These are phyloP conservation scores for Beaufortia kweichowensis DNA, from an alignment of 2,113 vertebrate genomes.

Conservation along the genomic window DNA sequence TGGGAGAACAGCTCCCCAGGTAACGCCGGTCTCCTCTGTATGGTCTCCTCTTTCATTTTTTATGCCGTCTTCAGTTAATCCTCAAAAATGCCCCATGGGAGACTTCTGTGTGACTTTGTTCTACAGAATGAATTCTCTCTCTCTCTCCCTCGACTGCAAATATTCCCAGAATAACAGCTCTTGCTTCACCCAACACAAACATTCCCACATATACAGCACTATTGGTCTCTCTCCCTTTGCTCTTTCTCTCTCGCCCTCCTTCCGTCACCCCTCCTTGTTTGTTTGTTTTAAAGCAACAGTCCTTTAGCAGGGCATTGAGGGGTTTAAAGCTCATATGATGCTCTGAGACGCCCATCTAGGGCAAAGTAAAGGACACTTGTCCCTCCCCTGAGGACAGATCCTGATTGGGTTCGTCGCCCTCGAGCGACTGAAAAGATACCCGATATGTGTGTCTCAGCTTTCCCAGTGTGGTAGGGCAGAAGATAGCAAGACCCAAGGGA, in stretches of 20 bases:
- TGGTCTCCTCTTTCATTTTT: conserved; percentile 44
- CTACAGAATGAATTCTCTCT: conserved; percentile 24
- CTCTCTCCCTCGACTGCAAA: conserved; percentile 25
- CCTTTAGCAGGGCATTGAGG: conserved; percentile 11
- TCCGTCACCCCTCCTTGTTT: conserved; percentile 19
- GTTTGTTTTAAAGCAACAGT: conserved; percentile 54
- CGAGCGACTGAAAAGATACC: not conserved
- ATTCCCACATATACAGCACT: conserved; percentile 52
- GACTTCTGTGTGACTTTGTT: conserved; percentile 33
- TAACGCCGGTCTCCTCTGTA: not conserved
- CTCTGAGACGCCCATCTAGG: conserved; percentile 15
- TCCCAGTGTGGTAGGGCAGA: not conserved
- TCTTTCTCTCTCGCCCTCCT: conserved; percentile 1
- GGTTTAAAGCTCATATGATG: not conserved
- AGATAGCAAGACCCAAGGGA: conserved; percentile 4
- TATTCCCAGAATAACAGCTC: conserved; percentile 53
- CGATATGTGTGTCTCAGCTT: conserved; percentile 32
- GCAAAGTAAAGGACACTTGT: conserved; percentile 10
- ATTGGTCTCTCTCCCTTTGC: conserved; percentile 21
- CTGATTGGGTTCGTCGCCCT: conserved; percentile 11
- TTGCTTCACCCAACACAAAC: conserved; percentile 54
- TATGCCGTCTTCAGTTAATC: conserved; percentile 24
- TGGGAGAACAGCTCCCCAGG: conserved; percentile 36
- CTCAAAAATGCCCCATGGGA: conserved; percentile 39
- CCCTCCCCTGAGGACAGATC: conserved; percentile 12